Conservation (phyloP, 2,888 invertebrate species). For the Tanypteryx hageni region DNA sequence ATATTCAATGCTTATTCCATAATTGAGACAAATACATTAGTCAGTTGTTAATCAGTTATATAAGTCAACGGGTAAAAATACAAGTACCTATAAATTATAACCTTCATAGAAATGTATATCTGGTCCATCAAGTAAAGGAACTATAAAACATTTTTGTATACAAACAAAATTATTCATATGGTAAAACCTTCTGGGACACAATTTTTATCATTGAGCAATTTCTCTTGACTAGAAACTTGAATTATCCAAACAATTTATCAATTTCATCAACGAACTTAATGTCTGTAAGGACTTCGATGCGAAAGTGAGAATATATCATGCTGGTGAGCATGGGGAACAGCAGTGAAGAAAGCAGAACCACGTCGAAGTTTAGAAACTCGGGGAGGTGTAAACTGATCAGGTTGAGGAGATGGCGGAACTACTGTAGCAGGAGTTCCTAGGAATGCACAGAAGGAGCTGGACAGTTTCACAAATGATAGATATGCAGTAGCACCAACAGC, state of each 20-base stretch:
- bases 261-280: not conserved
- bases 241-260: not conserved
- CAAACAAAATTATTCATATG: not conserved
- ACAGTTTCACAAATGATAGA: constrained; percentile 1
- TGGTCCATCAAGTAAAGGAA: not conserved
- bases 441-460: not conserved
- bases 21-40: not conserved
- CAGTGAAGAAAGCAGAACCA: constrained; percentile 35
- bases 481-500: constrained; percentile 8
- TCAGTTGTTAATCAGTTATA: not conserved
- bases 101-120: not conserved
- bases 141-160: not conserved
- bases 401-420: not conserved
- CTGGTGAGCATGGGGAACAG: constrained; percentile 17
- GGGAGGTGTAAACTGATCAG: not conserved
- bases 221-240: not conserved
- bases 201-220: not conserved
- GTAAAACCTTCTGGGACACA: not conserved
- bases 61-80: not conserved
- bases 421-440: not conserved
- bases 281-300: constrained; percentile 11
- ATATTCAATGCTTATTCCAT: not conserved
- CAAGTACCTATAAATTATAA: not conserved
- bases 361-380: not conserved
- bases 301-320: constrained; percentile 48